Conservation (phyloP, 2,113 vertebrate genomes). For the Illadopsis cleaveri region DNA sequence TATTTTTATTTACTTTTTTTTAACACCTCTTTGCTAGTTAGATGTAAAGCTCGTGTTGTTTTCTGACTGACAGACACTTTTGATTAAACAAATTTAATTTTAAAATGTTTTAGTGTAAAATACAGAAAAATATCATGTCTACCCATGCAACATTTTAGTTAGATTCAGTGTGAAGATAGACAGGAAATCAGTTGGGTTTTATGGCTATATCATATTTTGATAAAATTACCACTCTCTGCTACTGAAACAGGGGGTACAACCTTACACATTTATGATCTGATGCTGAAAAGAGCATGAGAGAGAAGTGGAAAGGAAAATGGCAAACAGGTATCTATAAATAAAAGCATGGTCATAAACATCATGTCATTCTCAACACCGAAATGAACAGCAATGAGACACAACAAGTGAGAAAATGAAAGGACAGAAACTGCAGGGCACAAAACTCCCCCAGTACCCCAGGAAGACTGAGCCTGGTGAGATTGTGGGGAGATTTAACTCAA, state of each 20-base stretch:
- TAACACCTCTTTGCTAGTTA: not conserved
- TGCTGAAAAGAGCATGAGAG: not conserved
- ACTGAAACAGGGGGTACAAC: not conserved
- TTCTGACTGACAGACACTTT: not conserved
- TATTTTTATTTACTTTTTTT: not conserved
- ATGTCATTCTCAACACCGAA: not conserved
- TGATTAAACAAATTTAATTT: not conserved
- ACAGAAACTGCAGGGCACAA: not conserved
- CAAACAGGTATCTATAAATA: not conserved
- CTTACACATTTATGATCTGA: not conserved
- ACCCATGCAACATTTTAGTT: not conserved
- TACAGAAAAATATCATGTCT: not conserved
- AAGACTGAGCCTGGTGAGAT: not conserved
- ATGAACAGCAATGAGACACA: fast-evolving
- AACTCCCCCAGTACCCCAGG: not conserved
- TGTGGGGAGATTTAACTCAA: not conserved
- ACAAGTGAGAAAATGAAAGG: not conserved
- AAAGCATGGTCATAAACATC: not conserved
- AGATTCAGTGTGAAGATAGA: not conserved
- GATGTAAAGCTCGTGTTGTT: not conserved
- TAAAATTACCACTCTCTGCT: not conserved
- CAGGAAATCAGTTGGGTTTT: not conserved
- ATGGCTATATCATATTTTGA: not conserved
- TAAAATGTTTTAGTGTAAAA: not conserved
- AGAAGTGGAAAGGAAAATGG: not conserved